Evolutionary conservation across 2,888 invertebrate genomes (phyloP), one percentile per base, ranked within the genome.

Genomic region (Lasioglossum calceatum): DNA sequence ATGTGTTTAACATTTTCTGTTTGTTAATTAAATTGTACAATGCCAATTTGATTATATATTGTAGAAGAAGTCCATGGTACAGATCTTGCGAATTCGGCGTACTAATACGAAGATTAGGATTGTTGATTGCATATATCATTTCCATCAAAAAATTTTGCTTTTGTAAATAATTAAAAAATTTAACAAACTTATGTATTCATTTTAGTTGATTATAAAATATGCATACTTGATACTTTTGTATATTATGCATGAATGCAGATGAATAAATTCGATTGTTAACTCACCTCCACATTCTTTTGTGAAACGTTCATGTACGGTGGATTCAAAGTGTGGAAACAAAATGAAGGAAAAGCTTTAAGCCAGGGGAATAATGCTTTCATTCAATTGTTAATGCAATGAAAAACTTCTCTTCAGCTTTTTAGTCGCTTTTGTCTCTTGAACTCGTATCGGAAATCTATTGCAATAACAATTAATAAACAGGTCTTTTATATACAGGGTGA

Each of bases 141-240:
- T 58, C 7, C 16, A 72, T 32, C 1, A 19, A 44, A 54, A 72
- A 47, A 19, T 54, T 77, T 32, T 70, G 4, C n/a, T n/a, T 77
- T 54, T 81, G 19, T 81, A 79, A 81, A 14, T 44, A 32, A 72
- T 58, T 16, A 14, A 81, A 58, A 73, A 36, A 39, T 64, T 23
- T 16, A 81, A 64, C 32, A 42, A 82, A 82, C 19, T 71, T 42
- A 58, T 23, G 14, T 39, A 44, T n/a, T n/a, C 36, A 42, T 67
- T 64, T 73, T 7, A 27, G 39, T 82, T 80, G 73, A 19, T 50
- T 72, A 42, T 42, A 44, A 73, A 81, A 72, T 80, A 82, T 23
- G 50, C 50, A 54, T 64, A 64, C 47, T 73, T 39, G 27, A 44
- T 54, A 54, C n/a, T 42, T 82, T 81, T 82, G n/a, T 81, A 39